phyloP scores from a whole-genome alignment of 2,888 invertebrate species.

The Beris chalybata region DNA sequence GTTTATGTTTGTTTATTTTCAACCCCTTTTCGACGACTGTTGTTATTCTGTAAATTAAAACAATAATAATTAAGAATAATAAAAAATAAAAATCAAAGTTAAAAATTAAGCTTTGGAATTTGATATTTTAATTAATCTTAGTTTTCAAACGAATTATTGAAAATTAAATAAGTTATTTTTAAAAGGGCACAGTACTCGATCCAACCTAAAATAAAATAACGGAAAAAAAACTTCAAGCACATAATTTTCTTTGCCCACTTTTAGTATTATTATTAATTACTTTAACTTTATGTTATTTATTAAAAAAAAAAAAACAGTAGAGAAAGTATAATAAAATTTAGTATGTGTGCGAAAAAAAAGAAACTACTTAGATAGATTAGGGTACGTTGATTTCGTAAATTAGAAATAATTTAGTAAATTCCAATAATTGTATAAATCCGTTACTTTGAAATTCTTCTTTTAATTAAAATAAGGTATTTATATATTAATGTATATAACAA shows the following conservation, averaged over 20 bases:
- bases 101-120: too few species aligned
- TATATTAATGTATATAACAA: constrained; percentile 8
- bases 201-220: too few species aligned
- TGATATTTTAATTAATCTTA: too few species aligned
- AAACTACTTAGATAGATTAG: not conserved
- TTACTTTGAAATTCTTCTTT: not conserved
- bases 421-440: not conserved
- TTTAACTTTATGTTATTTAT: not conserved
- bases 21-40: too few species aligned
- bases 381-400: not conserved
- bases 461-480: constrained; percentile 6
- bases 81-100: too few species aligned
- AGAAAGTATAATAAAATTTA: constrained; percentile 1
- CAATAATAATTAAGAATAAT: too few species aligned
- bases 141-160: too few species aligned
- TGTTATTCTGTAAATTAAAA: too few species aligned
- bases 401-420: not conserved
- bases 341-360: constrained; percentile 1
- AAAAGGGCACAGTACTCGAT: too few species aligned
- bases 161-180: too few species aligned
- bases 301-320: not conserved
- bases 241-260: not conserved
- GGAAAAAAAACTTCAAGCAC: too few species aligned
- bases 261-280: not conserved
- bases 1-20: too few species aligned